Evolutionary conservation across 2,888 invertebrate species (phyloP), one percentile per base, ranked within the genome.

Genomic region (Ochropleura leucogaster): DNA sequence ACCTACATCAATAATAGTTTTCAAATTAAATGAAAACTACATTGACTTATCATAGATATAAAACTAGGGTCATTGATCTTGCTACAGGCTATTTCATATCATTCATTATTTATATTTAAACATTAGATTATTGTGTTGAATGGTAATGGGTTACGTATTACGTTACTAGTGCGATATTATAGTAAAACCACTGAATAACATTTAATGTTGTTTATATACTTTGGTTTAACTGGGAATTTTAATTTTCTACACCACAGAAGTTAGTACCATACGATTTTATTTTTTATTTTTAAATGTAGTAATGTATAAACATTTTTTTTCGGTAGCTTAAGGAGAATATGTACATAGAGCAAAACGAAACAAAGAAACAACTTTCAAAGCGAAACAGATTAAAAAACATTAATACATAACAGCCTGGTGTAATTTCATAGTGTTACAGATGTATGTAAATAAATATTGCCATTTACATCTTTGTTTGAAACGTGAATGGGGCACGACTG

Each of bases 11-110:
- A 95, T 92, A 72, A 87, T 92, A 93, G 92, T 94, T 91, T 95
- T 95, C 95, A 93, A 90, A 72, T 74, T 85, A 60, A 87, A 90
- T 92, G 94, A 95, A 95, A 93, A 93, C 93, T 93, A 94, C 90
- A 93, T 95, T 95, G 94, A 93, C 78, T 76, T 77, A 74, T 79
- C 83, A 84, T 82, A 40, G 69, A 88, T 88, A 89, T 75, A 88
- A 88, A 88, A 86, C 79, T 86, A 85, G 74, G 76, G 60, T 64
- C 65, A 73, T 63, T 55, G 60, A 65, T 77, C 70, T 71, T 42
- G 53, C 68, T 69, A 72, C 14, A 59, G 70, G 68, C 59, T 68
- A 83, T 82, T 74, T 85, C 74, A 84, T 86, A 84, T 87, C 82
- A 86, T 79, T 77, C 40, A 66, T 69, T 72, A 51, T 46, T 47